Percentiles rank a stretch among this genome's conserved stretches.
Conservation (phyloP, 2,888 invertebrate species). For the Phengaris alcon region DNA sequence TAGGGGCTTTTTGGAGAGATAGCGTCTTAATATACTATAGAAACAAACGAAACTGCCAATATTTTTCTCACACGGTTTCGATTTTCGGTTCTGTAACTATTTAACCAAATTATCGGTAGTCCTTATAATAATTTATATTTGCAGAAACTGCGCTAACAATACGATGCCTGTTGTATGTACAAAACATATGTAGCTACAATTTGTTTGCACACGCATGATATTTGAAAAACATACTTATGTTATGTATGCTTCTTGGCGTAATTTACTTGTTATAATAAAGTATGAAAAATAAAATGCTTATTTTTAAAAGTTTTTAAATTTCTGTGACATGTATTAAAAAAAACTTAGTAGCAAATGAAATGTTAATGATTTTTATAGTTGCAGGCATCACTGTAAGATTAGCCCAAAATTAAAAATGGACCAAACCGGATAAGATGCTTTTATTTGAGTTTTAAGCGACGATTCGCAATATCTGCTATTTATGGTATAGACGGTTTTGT, state of each 20-base stretch:
- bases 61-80: background rate
- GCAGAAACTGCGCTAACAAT: background rate
- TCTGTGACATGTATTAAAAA: no score
- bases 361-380: background rate
- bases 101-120: conserved; percentile 5
- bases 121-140: background rate
- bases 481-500: background rate
- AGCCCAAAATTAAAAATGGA: conserved; percentile 16
- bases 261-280: background rate
- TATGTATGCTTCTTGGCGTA: background rate
- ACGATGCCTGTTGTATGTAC: background rate
- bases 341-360: no score
- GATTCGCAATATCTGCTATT: background rate
- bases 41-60: conserved; percentile 22
- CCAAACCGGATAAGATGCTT: conserved; percentile 18
- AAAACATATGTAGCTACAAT: background rate
- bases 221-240: background rate
- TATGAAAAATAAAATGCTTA: background rate
- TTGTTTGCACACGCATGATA: background rate
- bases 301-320: no score
- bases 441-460: conserved; percentile 17
- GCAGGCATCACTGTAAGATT: background rate
- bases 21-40: conserved; percentile 14
- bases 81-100: conserved; percentile 10
- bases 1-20: background rate